A percentile compares a stretch with the other conserved stretches of the same genome.
Evolutionary conservation across 2,888 invertebrate genomes (phyloP).

Genomic region (Eupsilia transversa): DNA sequence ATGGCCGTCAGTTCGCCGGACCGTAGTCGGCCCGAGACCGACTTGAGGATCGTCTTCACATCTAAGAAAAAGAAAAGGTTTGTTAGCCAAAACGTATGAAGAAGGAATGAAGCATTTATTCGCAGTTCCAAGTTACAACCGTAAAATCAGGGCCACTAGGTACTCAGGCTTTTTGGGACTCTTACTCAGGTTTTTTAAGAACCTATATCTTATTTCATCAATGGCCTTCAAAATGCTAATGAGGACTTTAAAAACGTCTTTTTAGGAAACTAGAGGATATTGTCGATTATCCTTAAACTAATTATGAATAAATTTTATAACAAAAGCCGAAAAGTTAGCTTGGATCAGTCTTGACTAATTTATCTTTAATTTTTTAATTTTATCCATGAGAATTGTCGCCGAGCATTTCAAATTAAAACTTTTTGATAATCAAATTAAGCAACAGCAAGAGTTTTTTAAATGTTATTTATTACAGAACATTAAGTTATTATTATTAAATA

Average conservation of each 20-base stretch:
- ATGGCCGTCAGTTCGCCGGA: conserved; percentile 98
- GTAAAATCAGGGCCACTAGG: too few species aligned
- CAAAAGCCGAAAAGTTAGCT: background rate
- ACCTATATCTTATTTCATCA: background rate
- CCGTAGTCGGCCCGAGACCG: conserved; percentile 96
- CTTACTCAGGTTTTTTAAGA: background rate
- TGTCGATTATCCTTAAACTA: background rate
- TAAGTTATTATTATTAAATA: conserved; percentile 42
- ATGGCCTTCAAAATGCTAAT: conserved; percentile 8
- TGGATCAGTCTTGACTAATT: background rate
- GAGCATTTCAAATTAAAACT: conserved; percentile 2
- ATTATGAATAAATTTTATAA: background rate
- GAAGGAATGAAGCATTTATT: too few species aligned
- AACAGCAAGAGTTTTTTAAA: conserved; percentile 17
- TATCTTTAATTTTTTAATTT: background rate
- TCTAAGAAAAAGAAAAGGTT: conserved; percentile 89
- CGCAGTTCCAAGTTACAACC: background rate
- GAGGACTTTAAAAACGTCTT: background rate
- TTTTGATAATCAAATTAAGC: too few species aligned
- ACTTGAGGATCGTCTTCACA: conserved; percentile 96
- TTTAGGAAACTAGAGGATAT: background rate
- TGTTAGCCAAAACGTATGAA: background rate
- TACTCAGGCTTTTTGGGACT: background rate
- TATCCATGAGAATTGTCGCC: conserved; percentile 27
- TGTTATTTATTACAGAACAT: conserved; percentile 32